Conservation (phyloP, 2,888 invertebrate species). For the Slavum lentiscoides region DNA sequence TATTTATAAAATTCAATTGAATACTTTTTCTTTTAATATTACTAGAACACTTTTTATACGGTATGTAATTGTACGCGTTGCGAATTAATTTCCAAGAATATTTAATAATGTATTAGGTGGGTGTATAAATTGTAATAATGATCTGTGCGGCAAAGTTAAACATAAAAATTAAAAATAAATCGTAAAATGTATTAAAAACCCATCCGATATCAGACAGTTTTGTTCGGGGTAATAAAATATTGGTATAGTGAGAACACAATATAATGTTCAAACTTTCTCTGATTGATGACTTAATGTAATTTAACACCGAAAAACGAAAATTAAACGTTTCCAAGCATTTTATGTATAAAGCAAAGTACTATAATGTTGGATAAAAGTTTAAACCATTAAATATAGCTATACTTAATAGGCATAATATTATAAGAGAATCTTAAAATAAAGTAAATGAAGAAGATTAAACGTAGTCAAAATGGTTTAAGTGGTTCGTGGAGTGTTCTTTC, state of each 20-base stretch:
- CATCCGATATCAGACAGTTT: background rate
- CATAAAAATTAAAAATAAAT: too few relatives aligned
- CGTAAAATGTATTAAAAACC: background rate
- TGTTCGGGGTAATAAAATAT: background rate
- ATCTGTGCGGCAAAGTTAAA: too few relatives aligned
- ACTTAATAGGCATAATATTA: too few relatives aligned
- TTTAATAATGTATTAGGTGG: too few relatives aligned
- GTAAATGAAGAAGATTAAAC: slow-evolving; percentile 29
- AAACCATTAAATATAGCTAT: slow-evolving; percentile 7
- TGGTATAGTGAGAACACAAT: background rate
- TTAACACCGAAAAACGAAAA: background rate
- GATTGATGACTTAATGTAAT: background rate
- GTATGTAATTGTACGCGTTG: too few relatives aligned
- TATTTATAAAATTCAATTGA: too few relatives aligned
- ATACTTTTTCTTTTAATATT: too few relatives aligned
- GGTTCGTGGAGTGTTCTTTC: slow-evolving; percentile 1
- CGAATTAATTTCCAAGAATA: too few relatives aligned
- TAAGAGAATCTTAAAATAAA: slow-evolving; percentile 21
- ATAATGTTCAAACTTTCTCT: background rate
- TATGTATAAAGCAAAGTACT: background rate
- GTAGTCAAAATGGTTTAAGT: background rate
- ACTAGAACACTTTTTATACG: too few relatives aligned
- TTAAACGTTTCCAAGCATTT: slow-evolving; percentile 8
- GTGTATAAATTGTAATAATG: too few relatives aligned
- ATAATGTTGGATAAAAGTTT: slow-evolving; percentile 21